These are phyloP conservation scores for Fulica atra DNA, from an alignment of 2,113 vertebrate genomes.

Conservation along the genomic window DNA sequence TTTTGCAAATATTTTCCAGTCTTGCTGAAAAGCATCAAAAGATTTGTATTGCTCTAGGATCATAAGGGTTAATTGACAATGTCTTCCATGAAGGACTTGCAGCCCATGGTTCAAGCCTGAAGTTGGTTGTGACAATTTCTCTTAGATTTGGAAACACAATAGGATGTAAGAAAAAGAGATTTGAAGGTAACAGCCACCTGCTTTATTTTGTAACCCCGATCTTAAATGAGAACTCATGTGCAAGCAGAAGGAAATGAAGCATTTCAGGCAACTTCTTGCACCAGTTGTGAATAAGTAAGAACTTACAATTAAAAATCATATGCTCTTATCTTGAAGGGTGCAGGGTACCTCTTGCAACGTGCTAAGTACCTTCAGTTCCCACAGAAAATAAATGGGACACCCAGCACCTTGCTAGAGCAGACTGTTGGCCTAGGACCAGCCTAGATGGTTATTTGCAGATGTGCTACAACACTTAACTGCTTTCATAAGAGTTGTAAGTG, in stretches of 20 bases:
- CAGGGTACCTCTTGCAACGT: background rate
- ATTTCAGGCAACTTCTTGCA: background rate
- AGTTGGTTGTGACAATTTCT: background rate
- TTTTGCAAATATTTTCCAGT: background rate
- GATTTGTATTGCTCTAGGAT: background rate
- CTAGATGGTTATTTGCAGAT: constrained; percentile 20
- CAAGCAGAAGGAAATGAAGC: background rate
- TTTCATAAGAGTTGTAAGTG: background rate
- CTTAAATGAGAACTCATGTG: background rate
- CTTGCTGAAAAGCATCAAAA: background rate
- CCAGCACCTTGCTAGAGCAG: background rate
- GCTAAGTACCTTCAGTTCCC: background rate
- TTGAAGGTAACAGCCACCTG: background rate
- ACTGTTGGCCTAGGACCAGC: background rate
- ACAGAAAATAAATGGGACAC: constrained; percentile 2
- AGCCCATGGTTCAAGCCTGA: background rate
- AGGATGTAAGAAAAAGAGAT: background rate
- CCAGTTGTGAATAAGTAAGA: background rate
- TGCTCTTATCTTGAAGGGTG: background rate
- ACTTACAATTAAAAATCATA: background rate
- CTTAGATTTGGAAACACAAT: background rate
- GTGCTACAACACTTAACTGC: background rate
- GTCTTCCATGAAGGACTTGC: background rate
- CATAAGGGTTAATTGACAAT: background rate
- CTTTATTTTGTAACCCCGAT: background rate